Evolutionary conservation across 2,113 vertebrate species (phyloP), one percentile per base, ranked within the genome.

Genomic region (Atlantisia rogersi): DNA sequence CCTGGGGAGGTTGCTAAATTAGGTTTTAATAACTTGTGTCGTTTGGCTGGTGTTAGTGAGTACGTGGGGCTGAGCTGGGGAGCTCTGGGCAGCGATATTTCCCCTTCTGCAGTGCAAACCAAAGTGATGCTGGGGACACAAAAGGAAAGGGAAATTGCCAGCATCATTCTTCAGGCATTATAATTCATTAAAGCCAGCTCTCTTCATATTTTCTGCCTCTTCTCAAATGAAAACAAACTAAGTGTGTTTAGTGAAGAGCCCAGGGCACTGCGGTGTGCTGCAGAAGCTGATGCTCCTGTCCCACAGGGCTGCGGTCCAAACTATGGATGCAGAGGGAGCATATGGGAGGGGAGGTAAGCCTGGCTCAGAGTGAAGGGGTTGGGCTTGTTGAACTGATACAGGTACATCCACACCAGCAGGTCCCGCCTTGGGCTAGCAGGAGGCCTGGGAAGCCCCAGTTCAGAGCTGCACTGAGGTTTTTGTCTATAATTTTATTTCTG

Each of bases 241-340:
- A 78, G 28, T 24, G 16, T 6, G 6, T 56, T 60, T 21, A 17
- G 37, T 26, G 71, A 28, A 17, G 21, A 15, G 37, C 6, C 28
- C 20, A 5, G 21, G 44, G 15, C 29, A 1, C 18, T 31, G 26
- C n/a, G 12, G 18, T 2, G 5, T 11, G 24, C 37, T 31, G 24
- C 15, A 26, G 32, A 42, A 52, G 9, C 22, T 37, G 5, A 8
- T 3, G 24, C 19, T 70, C 31, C 29, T 4, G 19, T 32, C 18
- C 78, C 1, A 0, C 2, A 22, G 79, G 55, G 53, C 26, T 78
- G 53, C 35, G 5, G 0, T 24, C 3, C 0, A 63, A 52, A 13
- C 24, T 24, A 22, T 12, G 15, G 15, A 5, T 13, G 5, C 5
- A 3, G 42, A 10, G 17, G 11, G 35, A 46, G 12, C 3, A 0